Evolutionary conservation across 2,113 vertebrate species (phyloP), one percentile per base, ranked within the genome.

Genomic region (Cheirogaleus medius): DNA sequence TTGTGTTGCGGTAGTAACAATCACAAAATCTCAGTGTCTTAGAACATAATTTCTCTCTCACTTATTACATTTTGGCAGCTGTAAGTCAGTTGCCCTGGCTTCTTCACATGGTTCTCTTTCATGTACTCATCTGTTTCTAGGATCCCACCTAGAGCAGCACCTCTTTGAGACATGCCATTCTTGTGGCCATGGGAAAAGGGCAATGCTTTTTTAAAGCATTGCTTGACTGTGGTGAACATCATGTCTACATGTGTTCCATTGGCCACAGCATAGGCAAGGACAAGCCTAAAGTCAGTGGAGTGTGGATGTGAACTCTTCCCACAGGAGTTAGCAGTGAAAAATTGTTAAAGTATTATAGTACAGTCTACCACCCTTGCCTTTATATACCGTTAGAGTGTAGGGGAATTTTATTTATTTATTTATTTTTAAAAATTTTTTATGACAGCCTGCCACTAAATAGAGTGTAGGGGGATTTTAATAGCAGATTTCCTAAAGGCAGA

Each of bases 1-100:
- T 78, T 86, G 49, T 96, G 47, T 94, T 95, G 60, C 58, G 89
- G 27, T 20, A 86, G 23, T 87, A 81, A 89, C 29, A 91, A 80
- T 84, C 58, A 74, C 32, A 47, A 78, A 97, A 76, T 69, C 12
- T 93, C 47, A 69, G 5, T 63, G 32, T 73, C 56, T 78, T 56
- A 44, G 29, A 37, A 86, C 37, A 87, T 18, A 47, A 49, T 91
- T 32, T 88, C 64, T 91, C 87, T 42, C 66, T 95, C 32, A 29
- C 17, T 94, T 84, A 9, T 88, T 91, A 74, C 11, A 42, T 73
- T 47, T 80, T 82, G 58, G 23, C 77, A 88, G 3, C 49, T 56
- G 6, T 17, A 63, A n/a, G 49, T 87, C 58, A 94, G 44, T 37
- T 88, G 64, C 49, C 27, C 1, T 89, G 52, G 21, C 66, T 94